Conservation (phyloP, 2,888 invertebrate species). For the Drosophila mettleri region DNA sequence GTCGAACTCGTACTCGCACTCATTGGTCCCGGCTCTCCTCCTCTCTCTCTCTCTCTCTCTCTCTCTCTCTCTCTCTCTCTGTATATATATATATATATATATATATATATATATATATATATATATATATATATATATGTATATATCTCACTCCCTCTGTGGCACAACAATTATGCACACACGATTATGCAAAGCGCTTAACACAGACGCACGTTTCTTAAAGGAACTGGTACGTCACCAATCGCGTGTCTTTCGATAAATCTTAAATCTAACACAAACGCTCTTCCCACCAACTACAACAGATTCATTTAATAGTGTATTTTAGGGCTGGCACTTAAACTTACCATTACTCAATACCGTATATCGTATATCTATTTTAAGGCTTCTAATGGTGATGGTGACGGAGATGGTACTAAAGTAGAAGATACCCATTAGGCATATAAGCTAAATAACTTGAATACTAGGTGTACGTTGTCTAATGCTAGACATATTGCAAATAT, state of each 20-base stretch:
- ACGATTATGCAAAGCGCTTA: background rate
- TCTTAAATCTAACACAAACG: background rate
- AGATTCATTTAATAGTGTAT: background rate
- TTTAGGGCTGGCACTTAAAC: background rate
- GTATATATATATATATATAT: too few species aligned
- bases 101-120: too few species aligned
- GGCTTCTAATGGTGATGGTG: background rate
- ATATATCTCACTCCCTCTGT: background rate
- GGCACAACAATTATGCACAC: too few species aligned
- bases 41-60: background rate
- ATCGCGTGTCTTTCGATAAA: background rate
- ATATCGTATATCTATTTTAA: background rate
- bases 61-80: background rate
- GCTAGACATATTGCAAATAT: background rate
- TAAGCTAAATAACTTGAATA: background rate
- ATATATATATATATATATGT: too few species aligned
- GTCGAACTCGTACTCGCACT: constrained; percentile 27
- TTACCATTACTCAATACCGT: background rate
- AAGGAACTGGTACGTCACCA: background rate
- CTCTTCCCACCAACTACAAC: background rate
- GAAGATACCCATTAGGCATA: background rate
- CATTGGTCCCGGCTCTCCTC: background rate
- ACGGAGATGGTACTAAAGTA: background rate
- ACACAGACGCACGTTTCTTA: background rate
- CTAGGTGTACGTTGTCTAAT: background rate